A percentile compares a stretch with the other conserved stretches of the same genome.
These are phyloP conservation scores for Camponotus pennsylvanicus DNA, from an alignment of 1,140 invertebrate species.

Conservation along the genomic window DNA sequence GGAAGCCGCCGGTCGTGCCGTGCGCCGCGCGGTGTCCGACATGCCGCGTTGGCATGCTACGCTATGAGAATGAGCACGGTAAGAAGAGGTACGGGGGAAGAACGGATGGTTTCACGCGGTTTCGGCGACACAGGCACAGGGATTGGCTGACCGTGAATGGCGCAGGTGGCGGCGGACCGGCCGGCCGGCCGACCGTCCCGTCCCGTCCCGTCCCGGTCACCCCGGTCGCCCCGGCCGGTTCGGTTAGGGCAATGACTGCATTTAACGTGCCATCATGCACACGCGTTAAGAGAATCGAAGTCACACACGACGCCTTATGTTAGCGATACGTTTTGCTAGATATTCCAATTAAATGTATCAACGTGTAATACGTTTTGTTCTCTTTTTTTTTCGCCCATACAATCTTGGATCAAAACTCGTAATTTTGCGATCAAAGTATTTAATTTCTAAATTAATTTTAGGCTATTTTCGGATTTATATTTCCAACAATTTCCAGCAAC, in stretches of 20 bases:
- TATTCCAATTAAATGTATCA: neutral
- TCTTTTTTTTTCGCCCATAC: neutral
- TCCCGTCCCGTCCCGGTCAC: neutral
- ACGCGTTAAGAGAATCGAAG: constrained; percentile 30
- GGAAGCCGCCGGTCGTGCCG: neutral
- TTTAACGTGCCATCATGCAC: constrained; percentile 44
- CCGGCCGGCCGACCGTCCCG: neutral
- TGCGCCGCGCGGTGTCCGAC: neutral
- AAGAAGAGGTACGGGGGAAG: neutral
- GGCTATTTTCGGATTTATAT: neutral
- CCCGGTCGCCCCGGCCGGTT: neutral
- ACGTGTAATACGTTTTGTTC: neutral
- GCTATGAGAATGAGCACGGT: neutral
- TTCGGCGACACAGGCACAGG: constrained; percentile 54
- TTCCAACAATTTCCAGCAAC: neutral
- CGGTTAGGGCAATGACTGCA: constrained; percentile 57
- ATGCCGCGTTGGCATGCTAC: constrained; percentile 5
- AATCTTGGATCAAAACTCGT: neutral
- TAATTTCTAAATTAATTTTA: no score
- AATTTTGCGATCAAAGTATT: neutral
- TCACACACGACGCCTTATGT: neutral
- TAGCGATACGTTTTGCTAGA: neutral
- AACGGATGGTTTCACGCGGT: constrained; percentile 48
- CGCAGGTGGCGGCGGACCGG: constrained; percentile 62
- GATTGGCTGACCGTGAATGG: constrained; percentile 68